phyloP scores from a whole-genome alignment of 2,113 vertebrate species.

The Scolopax mira region DNA sequence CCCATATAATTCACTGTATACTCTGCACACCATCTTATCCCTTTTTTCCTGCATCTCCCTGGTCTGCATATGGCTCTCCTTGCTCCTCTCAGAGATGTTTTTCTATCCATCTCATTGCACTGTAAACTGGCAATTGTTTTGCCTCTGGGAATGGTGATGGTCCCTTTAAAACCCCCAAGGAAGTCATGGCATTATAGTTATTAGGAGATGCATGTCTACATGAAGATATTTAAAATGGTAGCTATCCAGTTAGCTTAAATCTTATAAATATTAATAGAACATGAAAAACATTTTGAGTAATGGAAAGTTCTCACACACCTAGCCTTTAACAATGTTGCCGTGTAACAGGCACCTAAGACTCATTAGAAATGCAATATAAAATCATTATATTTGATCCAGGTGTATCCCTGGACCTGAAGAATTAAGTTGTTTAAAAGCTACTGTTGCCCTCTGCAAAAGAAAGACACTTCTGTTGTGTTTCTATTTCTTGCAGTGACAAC shows the following conservation, averaged over 20 bases:
- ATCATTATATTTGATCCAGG: neutral
- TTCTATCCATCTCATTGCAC: neutral
- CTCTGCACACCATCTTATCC: neutral
- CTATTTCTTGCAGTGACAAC: neutral
- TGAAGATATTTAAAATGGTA: neutral
- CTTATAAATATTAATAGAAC: neutral
- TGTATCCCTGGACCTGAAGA: neutral
- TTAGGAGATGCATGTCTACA: neutral
- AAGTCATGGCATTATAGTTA: neutral
- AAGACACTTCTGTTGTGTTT: neutral
- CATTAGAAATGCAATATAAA: neutral
- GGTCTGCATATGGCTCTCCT: neutral
- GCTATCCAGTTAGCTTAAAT: neutral
- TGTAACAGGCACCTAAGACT: neutral
- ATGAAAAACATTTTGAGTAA: neutral
- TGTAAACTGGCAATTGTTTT: neutral
- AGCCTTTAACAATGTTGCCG: neutral
- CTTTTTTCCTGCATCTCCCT: neutral
- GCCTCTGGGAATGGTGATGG: neutral
- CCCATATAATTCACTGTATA: neutral
- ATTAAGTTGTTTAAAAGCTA: neutral
- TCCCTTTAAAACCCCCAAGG: neutral
- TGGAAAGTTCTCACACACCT: neutral
- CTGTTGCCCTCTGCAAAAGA: neutral
- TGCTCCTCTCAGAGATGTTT: neutral